phyloP scores from a whole-genome alignment of 1,140 invertebrate species.

The Nasonia giraulti region DNA sequence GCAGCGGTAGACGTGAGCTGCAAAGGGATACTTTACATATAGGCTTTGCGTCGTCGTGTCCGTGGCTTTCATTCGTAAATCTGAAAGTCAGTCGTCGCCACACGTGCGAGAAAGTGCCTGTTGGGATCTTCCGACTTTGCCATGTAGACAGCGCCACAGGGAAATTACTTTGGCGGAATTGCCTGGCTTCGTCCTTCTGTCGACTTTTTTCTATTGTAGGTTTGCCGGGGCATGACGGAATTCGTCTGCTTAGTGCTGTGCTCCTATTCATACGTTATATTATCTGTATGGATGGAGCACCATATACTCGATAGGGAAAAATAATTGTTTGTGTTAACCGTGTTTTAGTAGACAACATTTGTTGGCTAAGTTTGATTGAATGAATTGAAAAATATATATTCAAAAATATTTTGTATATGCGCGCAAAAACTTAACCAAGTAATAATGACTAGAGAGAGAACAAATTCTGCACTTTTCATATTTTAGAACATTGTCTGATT shows the following conservation, averaged over 20 bases:
- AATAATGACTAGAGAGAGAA: no score
- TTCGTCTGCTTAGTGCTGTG: neutral
- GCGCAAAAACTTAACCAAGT: no score
- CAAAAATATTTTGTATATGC: no score
- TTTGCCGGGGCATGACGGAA: neutral
- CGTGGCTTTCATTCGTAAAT: conserved; percentile 1
- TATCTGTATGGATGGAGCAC: no score
- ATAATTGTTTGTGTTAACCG: no score
- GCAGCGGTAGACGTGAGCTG: neutral
- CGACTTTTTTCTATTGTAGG: neutral
- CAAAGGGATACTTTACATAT: neutral
- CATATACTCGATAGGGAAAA: no score
- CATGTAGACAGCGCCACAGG: neutral
- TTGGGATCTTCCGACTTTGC: neutral
- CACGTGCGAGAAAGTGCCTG: neutral
- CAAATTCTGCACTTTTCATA: no score
- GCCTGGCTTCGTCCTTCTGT: neutral
- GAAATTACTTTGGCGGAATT: conserved; percentile 6
- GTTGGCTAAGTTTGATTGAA: no score
- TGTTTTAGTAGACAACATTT: no score
- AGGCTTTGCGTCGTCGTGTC: neutral
- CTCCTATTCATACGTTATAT: no score
- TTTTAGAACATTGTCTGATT: no score
- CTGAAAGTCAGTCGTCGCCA: neutral
- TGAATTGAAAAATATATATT: no score